Percentiles rank a stretch among this genome's conserved stretches.
These are phyloP conservation scores for Myiagra hebetior DNA, from an alignment of 2,113 vertebrate genomes.

Conservation along the genomic window DNA sequence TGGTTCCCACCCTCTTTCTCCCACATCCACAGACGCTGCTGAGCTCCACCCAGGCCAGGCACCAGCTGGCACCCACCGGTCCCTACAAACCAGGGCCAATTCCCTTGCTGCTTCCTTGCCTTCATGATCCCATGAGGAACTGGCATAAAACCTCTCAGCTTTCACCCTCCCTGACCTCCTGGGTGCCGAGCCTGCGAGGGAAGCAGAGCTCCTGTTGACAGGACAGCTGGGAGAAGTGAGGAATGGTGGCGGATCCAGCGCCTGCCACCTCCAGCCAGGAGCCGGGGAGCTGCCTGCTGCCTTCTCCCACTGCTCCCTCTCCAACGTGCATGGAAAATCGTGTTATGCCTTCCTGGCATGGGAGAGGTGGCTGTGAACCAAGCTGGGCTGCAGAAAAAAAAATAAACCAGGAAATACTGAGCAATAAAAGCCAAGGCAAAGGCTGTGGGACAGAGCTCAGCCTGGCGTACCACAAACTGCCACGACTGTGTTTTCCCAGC, in stretches of 20 bases:
- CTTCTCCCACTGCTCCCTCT: neutral
- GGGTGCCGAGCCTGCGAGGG: neutral
- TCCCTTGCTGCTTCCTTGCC: neutral
- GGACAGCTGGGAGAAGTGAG: neutral
- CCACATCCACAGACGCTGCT: neutral
- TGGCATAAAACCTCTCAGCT: neutral
- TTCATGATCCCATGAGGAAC: neutral
- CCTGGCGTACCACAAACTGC: slow-evolving; percentile 7
- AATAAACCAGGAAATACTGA: neutral
- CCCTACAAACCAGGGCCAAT: neutral
- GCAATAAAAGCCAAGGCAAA: neutral
- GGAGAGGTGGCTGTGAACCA: neutral
- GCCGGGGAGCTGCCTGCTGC: neutral
- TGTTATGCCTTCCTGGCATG: neutral
- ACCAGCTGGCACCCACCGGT: neutral
- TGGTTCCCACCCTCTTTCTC: neutral
- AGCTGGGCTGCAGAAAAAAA: neutral
- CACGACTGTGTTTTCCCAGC: slow-evolving; percentile 33
- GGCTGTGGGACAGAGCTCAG: neutral
- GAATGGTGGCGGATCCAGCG: accelerated
- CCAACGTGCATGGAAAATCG: neutral
- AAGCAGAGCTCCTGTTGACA: neutral
- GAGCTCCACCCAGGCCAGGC: neutral
- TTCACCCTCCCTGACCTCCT: neutral
- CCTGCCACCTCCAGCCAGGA: neutral